Evolutionary conservation across 2,888 invertebrate genomes (phyloP).

Genomic region (Chloroclystis v-ata): DNA sequence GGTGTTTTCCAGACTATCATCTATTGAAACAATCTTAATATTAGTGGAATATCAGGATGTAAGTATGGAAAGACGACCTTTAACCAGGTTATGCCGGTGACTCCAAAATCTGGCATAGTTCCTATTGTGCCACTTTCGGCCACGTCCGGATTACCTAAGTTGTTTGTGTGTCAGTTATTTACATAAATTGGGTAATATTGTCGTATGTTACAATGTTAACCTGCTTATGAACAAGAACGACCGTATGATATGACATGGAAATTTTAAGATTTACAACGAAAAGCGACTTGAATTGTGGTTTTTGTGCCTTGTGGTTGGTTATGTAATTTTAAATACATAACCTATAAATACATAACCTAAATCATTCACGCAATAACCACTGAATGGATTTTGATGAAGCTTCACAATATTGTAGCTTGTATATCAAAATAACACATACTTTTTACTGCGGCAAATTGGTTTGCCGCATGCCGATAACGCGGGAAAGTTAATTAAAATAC

Average conservation of each 20-base stretch:
- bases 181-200: constrained; percentile 18
- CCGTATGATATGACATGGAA: not conserved
- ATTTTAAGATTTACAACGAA: not conserved
- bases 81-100: not conserved
- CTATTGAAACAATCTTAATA: too few relatives aligned
- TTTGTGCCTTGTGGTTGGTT: too few relatives aligned
- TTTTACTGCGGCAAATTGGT: too few relatives aligned
- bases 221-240: not conserved
- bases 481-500: too few relatives aligned
- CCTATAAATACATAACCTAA: too few relatives aligned
- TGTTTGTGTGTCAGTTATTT: constrained; percentile 15
- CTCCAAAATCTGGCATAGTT: constrained; percentile 6
- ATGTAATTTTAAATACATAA: not conserved
- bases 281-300: not conserved
- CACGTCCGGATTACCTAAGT: constrained; percentile 22
- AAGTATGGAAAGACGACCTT: not conserved
- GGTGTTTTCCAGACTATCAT: too few relatives aligned
- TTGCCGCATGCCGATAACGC: too few relatives aligned
- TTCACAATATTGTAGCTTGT: too few relatives aligned
- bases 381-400: too few relatives aligned
- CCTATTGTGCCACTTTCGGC: constrained; percentile 10
- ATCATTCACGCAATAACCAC: too few relatives aligned
- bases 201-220: not conserved
- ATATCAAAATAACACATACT: too few relatives aligned
- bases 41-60: too few relatives aligned